A percentile compares a stretch with the other conserved stretches of the same genome.
Conservation (phyloP, 2,113 vertebrate genomes). For the Microtus ochrogaster region DNA sequence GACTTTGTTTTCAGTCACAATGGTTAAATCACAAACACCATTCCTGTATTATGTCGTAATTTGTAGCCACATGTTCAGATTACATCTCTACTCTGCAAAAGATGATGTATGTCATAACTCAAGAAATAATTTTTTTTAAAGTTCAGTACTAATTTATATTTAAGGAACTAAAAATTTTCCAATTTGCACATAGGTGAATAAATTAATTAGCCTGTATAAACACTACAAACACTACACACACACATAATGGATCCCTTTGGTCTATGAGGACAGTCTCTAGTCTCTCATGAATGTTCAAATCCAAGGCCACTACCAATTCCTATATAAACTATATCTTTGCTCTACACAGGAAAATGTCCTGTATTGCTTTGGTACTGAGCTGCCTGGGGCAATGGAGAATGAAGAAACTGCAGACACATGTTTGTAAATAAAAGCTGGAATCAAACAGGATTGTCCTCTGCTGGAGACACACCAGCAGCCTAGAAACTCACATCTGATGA, state of each 20-base stretch:
- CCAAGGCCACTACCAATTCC: not conserved
- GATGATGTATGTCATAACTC: not conserved
- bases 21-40: not conserved
- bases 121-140: not conserved
- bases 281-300: not conserved
- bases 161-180: not conserved
- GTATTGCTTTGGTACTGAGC: not conserved
- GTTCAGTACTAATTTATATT: not conserved
- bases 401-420: not conserved
- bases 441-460: not conserved
- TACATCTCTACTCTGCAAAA: not conserved
- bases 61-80: not conserved
- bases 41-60: not conserved
- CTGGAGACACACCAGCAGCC: not conserved
- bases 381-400: not conserved
- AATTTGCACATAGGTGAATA: not conserved
- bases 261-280: not conserved
- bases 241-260: not conserved
- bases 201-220: not conserved
- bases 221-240: not conserved
- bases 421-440: not conserved
- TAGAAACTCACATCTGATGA: not conserved
- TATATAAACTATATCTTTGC: not conserved
- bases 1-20: not conserved
- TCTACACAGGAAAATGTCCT: not conserved